These are phyloP conservation scores for Esox masquinongy DNA, from an alignment of 2,797 vertebrate species.

Conservation along the genomic window DNA sequence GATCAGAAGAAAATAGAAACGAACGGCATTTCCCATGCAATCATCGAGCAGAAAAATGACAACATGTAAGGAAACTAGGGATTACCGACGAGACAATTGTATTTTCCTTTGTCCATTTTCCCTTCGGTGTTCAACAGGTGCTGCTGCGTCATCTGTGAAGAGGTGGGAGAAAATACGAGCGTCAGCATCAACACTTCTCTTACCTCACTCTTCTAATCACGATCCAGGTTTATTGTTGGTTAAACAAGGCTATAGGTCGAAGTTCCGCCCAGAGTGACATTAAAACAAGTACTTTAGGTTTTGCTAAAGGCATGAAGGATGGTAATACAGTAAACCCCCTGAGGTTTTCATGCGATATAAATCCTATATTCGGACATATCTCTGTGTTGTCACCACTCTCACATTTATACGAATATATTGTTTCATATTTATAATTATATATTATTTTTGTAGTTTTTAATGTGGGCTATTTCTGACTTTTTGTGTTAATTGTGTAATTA, in stretches of 20 bases:
- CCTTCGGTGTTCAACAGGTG: background rate
- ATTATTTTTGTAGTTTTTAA: background rate
- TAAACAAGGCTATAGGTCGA: background rate
- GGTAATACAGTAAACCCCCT: background rate
- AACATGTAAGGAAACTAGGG: background rate
- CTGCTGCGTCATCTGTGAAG: background rate
- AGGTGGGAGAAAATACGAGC: background rate
- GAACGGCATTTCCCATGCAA: background rate
- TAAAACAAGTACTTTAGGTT: background rate
- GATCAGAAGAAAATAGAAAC: background rate
- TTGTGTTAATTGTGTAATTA: background rate
- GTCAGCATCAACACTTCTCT: background rate
- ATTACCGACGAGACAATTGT: background rate
- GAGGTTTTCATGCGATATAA: background rate
- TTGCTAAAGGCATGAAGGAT: background rate
- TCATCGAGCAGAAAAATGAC: background rate
- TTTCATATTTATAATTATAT: background rate
- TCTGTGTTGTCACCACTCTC: background rate
- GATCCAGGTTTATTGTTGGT: background rate
- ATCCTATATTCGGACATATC: background rate
- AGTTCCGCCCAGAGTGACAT: background rate
- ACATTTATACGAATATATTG: background rate
- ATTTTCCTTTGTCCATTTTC: slow-evolving; percentile 1
- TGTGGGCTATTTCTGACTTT: background rate
- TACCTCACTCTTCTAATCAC: background rate